phyloP scores from a whole-genome alignment of 2,888 invertebrate genomes.

The Caenorhabditis sp. region DNA sequence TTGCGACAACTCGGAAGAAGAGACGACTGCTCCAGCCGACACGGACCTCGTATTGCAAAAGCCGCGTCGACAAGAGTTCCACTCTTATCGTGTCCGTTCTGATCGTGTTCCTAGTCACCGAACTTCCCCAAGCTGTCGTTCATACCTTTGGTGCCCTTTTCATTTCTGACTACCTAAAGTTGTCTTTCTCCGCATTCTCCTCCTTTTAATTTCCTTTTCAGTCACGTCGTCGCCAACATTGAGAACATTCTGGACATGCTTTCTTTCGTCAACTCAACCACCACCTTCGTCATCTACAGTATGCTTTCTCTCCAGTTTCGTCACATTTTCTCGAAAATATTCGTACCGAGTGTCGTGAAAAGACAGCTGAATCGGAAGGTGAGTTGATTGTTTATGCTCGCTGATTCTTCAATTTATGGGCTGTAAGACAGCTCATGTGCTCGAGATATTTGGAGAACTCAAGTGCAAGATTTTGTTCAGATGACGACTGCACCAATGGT shows the following conservation, averaged over 20 bases:
- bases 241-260: constrained; percentile 29
- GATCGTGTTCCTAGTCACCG: constrained; percentile 23
- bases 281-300: constrained; percentile 31
- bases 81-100: constrained; percentile 22
- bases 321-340: constrained; percentile 7
- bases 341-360: background rate
- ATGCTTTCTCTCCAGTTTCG: constrained; percentile 29
- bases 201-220: background rate
- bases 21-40: background rate
- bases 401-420: too few species aligned
- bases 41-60: constrained; percentile 1
- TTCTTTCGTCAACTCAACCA: constrained; percentile 13
- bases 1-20: background rate
- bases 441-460: too few species aligned
- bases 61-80: constrained; percentile 12
- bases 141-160: constrained; percentile 33
- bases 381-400: too few species aligned
- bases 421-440: too few species aligned
- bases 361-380: background rate
- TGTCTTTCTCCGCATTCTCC: too few species aligned
- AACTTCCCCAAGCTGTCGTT: constrained; percentile 10
- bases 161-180: constrained; percentile 21
- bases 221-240: constrained; percentile 13
- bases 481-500: background rate
- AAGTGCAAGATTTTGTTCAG: too few species aligned